A percentile compares a stretch with the other conserved stretches of the same genome.
Conservation (phyloP, 2,797 vertebrate genomes). For the Arctocebus calabarensis region DNA sequence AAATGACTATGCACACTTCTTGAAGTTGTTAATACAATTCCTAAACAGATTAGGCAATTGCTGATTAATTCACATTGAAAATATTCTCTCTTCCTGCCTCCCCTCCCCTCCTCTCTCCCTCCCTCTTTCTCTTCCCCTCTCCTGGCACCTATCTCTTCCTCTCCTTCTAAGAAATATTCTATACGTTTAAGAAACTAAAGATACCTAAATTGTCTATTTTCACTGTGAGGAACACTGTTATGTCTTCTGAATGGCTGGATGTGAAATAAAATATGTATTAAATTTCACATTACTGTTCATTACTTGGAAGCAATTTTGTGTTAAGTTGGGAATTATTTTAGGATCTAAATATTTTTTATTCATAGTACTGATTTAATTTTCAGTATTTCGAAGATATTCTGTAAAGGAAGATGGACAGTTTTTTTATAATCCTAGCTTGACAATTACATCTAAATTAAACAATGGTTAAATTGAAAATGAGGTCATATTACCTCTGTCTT, state of each 20-base stretch:
- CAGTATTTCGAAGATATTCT: not conserved
- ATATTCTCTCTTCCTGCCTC: not conserved
- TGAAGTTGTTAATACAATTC: not conserved
- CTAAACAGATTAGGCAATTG: not conserved
- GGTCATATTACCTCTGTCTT: not conserved
- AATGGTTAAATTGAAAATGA: not conserved
- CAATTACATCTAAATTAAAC: not conserved
- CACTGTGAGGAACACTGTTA: not conserved
- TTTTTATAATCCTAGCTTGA: not conserved
- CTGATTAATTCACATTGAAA: constrained; percentile 14
- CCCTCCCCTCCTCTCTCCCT: not conserved
- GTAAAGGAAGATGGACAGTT: not conserved
- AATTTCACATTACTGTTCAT: not conserved
- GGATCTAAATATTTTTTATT: not conserved
- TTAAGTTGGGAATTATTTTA: not conserved
- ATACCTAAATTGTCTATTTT: not conserved
- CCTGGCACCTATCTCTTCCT: not conserved
- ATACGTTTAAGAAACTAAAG: not conserved
- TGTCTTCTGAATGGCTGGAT: not conserved
- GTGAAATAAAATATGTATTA: constrained; percentile 38
- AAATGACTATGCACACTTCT: not conserved
- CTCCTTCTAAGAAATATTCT: not conserved
- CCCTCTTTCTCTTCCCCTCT: not conserved
- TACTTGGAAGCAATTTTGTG: constrained; percentile 5
- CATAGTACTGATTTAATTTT: not conserved